A percentile compares a stretch with the other conserved stretches of the same genome.
Conservation (phyloP, 2,888 invertebrate species). For the Rhagonycha lutea region DNA sequence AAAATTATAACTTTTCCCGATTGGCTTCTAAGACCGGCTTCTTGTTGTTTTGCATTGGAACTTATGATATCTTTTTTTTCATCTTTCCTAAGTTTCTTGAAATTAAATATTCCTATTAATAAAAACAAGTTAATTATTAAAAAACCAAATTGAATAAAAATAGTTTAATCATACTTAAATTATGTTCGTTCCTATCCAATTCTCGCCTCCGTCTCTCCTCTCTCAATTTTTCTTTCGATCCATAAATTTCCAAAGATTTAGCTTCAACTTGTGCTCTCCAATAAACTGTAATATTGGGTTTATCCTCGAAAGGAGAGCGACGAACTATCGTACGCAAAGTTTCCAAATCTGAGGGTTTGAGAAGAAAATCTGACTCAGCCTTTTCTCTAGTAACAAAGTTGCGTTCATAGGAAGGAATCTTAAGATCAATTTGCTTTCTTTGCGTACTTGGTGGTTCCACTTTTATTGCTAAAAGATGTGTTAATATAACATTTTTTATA, state of each 20-base stretch:
- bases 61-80: slow-evolving; percentile 73
- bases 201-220: slow-evolving; percentile 80
- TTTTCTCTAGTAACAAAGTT: slow-evolving; percentile 92
- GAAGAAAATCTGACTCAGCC: slow-evolving; percentile 90
- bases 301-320: slow-evolving; percentile 90
- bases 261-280: slow-evolving; percentile 94
- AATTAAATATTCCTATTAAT: slow-evolving; percentile 80
- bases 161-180: slow-evolving; percentile 69
- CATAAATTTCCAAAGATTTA: slow-evolving; percentile 83
- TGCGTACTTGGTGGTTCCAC: neutral
- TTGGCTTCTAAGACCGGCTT: slow-evolving; percentile 72
- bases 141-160: neutral
- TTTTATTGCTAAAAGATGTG: neutral
- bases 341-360: slow-evolving; percentile 87
- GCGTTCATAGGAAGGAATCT: slow-evolving; percentile 76
- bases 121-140: neutral
- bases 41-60: slow-evolving; percentile 57
- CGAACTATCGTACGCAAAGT: slow-evolving; percentile 84
- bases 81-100: slow-evolving; percentile 81
- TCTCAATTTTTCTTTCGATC: slow-evolving; percentile 78
- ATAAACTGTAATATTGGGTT: slow-evolving; percentile 91
- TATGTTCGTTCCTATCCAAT: slow-evolving; percentile 78
- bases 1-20: slow-evolving; percentile 92
- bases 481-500: neutral
- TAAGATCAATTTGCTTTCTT: slow-evolving; percentile 61